Base-by-base conservation (phyloP, 2,888 invertebrate genomes). In the Standfussiana lucernea region DNA sequence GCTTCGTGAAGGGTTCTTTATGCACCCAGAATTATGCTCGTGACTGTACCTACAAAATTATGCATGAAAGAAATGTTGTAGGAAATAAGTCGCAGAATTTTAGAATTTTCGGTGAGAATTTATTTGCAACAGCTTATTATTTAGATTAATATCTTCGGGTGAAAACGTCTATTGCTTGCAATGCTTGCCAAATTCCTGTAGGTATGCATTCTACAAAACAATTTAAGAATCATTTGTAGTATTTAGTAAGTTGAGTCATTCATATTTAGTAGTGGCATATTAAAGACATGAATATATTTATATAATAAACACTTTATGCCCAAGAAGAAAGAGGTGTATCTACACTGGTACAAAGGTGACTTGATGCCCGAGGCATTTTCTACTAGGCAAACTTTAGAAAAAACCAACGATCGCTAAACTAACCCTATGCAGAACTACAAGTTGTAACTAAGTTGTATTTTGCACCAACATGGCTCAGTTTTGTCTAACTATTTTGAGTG, bases 101-200 rank as follows among this genome's bases (percentile, higher is more conserved):
- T 21, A 21, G 2, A 42, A 47, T 47, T 45, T 37, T 61, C 24
- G 35, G 37, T 50, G 42, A 18, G 13, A 50, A 53, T 42, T 32
- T 61, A 40, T 59, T 67, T n/a, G 11, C 13, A 40, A 18, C 21
- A 40, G 32, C 21, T 47, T 37, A 62, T 61, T 11, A 21, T 28
- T n/a, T n/a, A n/a, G n/a, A n/a, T n/a, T 28, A 28, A 28, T 61
- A 79, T 47, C 59, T 24, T 67, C 35, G 2, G 47, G 35, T 37
- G 10, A 59, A 56, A 40, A 32, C n/a, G n/a, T 47, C 4, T 15
- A 40, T 40, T 47, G 28, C n/a, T 47, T 72, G 40, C 32, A 32
- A 70, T 24, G 28, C 24, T 50, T 75, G 79, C 28, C 69, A 77
- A 61, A 28, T 50, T 50, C 28, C 40, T n/a, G 32, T 59, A n/a